These are phyloP conservation scores for Melanophora roralis DNA, from an alignment of 2,888 invertebrate genomes.

Conservation along the genomic window DNA sequence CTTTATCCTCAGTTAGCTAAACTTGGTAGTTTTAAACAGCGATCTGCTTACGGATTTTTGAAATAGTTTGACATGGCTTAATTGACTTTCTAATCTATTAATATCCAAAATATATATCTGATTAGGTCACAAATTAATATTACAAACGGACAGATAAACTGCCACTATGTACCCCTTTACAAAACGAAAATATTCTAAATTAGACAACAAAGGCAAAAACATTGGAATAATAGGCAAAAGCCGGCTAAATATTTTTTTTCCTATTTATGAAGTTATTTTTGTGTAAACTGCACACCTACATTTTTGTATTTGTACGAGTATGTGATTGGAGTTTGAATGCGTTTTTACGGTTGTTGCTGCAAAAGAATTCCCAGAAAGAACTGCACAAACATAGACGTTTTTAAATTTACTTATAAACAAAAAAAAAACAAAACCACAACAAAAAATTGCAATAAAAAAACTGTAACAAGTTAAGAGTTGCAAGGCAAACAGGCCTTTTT, in stretches of 20 bases:
- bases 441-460: constrained; percentile 19
- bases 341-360: background rate
- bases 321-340: constrained; percentile 42
- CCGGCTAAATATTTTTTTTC: constrained; percentile 37
- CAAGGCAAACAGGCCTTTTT: constrained; percentile 61
- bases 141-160: too few relatives aligned
- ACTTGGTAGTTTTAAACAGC: too few relatives aligned
- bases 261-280: constrained; percentile 20
- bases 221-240: constrained; percentile 32
- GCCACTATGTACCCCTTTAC: too few relatives aligned
- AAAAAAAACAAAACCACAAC: constrained; percentile 17
- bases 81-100: too few relatives aligned
- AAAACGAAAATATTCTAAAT: constrained; percentile 28
- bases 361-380: constrained; percentile 41
- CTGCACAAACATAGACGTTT: too few relatives aligned
- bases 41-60: too few relatives aligned
- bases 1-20: too few relatives aligned
- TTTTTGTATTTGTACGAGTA: constrained; percentile 20
- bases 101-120: too few relatives aligned
- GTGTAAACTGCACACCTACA: constrained; percentile 49
- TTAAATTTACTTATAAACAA: constrained; percentile 30
- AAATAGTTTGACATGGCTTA: too few relatives aligned
- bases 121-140: too few relatives aligned
- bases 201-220: background rate
- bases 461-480: constrained; percentile 60